phyloP scores from a whole-genome alignment of 37 sponge, comb jelly and placozoan genomes.

The Hormiphora californensis region DNA sequence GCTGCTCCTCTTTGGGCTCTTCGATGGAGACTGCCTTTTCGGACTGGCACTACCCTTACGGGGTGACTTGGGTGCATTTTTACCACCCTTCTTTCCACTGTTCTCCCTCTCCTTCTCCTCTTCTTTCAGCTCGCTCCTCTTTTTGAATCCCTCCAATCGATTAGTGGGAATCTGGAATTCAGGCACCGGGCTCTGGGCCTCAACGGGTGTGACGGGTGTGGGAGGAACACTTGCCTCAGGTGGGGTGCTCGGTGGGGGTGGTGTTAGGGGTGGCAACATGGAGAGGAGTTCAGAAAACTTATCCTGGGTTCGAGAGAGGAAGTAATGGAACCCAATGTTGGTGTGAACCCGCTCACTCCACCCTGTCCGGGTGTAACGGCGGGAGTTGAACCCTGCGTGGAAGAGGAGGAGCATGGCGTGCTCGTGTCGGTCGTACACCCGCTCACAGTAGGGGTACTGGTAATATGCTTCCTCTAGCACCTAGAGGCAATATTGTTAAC shows the following conservation, averaged over 20 bases:
- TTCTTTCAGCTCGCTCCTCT: slow-evolving; percentile 43
- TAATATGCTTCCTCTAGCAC: slow-evolving; percentile 9
- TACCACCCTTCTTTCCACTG: slow-evolving; percentile 1
- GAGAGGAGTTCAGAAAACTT: not conserved
- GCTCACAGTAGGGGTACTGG: slow-evolving; percentile 45
- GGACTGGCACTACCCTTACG: slow-evolving; percentile 49
- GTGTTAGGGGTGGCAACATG: slow-evolving; percentile 22
- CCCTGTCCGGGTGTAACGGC: not conserved
- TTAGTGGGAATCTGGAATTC: slow-evolving; percentile 32
- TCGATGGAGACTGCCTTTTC: slow-evolving; percentile 30
- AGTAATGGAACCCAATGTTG: slow-evolving; percentile 49
- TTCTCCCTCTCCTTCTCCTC: slow-evolving; percentile 7
- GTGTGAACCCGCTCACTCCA: slow-evolving; percentile 48
- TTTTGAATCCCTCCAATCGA: slow-evolving; percentile 41
- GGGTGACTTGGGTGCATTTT: not conserved
- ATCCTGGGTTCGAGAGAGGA: slow-evolving; percentile 18
- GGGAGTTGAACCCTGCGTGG: slow-evolving; percentile 17
- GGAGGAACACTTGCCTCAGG: not conserved
- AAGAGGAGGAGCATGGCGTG: slow-evolving; percentile 30
- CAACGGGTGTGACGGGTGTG: not conserved
- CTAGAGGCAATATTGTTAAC: not conserved
- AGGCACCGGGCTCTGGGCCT: not conserved
- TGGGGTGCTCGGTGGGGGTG: slow-evolving; percentile 3
- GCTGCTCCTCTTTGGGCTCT: not conserved
- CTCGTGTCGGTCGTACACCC: slow-evolving; percentile 37